Evolutionary conservation across 2,888 invertebrate genomes (phyloP).

Genomic region (Spodoptera littoralis): DNA sequence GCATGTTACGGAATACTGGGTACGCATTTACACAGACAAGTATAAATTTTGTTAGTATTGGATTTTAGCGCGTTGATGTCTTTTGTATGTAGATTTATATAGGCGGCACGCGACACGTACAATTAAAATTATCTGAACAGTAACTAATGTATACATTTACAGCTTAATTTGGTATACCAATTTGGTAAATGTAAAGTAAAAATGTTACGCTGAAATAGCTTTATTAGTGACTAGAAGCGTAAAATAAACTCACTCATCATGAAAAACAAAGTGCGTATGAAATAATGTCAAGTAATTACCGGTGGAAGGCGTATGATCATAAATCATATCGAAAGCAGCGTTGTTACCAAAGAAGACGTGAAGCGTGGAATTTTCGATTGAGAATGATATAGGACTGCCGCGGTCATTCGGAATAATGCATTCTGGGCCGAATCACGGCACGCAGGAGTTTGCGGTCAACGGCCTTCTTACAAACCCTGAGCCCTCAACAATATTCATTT

Average conservation of each 20-base stretch:
- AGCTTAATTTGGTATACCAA: too few species aligned
- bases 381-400: conserved; percentile 79
- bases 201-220: too few species aligned
- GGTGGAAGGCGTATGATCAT: conserved; percentile 65
- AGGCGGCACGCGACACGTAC: background rate
- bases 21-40: conserved; percentile 15
- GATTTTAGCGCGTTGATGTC: conserved; percentile 53
- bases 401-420: conserved; percentile 79
- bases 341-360: conserved; percentile 81
- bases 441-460: conserved; percentile 79
- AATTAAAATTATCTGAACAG: background rate
- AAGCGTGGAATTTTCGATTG: conserved; percentile 83
- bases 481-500: conserved; percentile 63
- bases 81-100: conserved; percentile 40
- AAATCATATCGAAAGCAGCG: conserved; percentile 84
- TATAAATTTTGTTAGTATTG: background rate
- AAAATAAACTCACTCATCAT: conserved; percentile 32
- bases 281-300: conserved; percentile 72
- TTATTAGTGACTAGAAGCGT: background rate
- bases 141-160: too few species aligned
- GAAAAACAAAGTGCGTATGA: conserved; percentile 49
- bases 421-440: conserved; percentile 80
- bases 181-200: too few species aligned
- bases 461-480: conserved; percentile 75
- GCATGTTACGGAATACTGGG: conserved; percentile 45